Evolutionary conservation across 2,797 vertebrate genomes (phyloP).

Genomic region (Smutsia gigantea): DNA sequence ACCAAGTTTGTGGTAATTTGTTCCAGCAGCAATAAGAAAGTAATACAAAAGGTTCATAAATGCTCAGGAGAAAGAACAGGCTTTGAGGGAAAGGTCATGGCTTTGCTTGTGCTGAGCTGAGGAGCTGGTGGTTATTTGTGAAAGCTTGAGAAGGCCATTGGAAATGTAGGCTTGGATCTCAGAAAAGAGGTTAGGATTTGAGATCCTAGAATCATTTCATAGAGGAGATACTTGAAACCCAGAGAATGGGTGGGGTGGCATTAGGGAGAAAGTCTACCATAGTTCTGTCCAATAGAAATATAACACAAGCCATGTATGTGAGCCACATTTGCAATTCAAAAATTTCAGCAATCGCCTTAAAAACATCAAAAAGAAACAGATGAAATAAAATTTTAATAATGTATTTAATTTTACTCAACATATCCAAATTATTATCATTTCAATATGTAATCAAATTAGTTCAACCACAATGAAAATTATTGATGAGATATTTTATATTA

Average conservation of each 20-base stretch:
- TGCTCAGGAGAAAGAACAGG: not conserved
- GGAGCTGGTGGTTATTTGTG: not conserved
- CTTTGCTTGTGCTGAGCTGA: not conserved
- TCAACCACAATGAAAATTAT: conserved; percentile 26
- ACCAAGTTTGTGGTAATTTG: not conserved
- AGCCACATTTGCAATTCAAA: not conserved
- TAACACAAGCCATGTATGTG: not conserved
- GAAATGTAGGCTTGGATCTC: not conserved
- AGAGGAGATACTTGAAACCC: not conserved
- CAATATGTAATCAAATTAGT: not conserved
- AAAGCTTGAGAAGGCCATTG: not conserved
- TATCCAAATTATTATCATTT: conserved; percentile 41
- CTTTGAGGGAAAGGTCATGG: not conserved
- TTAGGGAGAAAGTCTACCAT: not conserved
- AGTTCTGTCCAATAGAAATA: not conserved
- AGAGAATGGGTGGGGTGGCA: not conserved
- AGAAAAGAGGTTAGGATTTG: not conserved
- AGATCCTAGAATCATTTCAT: conserved; percentile 19
- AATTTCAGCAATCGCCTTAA: conserved; percentile 18
- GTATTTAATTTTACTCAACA: conserved; percentile 8
- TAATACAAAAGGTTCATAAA: not conserved
- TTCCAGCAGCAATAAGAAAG: not conserved
- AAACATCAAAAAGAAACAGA: conserved; percentile 25
- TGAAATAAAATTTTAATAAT: conserved; percentile 40
- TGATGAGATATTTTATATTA: conserved; percentile 16